Evolutionary conservation across 92 coral and sea anemone genomes (phyloP), one percentile per base, ranked within the genome.

Genomic region (Virgularia gustaviana): DNA sequence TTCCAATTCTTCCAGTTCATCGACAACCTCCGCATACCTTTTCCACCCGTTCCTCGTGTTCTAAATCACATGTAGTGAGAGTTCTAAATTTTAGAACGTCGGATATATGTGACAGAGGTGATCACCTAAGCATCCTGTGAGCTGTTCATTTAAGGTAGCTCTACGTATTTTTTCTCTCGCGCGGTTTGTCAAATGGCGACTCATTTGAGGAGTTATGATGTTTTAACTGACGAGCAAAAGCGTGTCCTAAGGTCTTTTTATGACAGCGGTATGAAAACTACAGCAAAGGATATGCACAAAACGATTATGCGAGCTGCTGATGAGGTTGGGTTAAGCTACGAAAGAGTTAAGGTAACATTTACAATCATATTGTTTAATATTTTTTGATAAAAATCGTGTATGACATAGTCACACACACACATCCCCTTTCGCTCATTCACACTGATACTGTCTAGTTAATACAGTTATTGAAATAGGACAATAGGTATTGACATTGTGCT

Each of bases 191-290:
- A 25, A 27, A 55, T 55, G 62, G 62, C 62, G 27, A 24, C 62
- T 43, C 51, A 43, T 0, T 43, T 20, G 1, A 55, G 62, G 31
- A 55, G 31, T 55, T 55, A 55, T 55, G 62, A 55, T 55, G 62
- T 25, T 22, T 25, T 55, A 18, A 55, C 27, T 7, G 34, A 55
- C 25, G 34, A 55, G 2, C 25, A 13, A 55, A 55, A 55, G 15
- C 10, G 9, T 25, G 51, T 43, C n/a, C 3, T 43, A 43, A 16
- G 51, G 51, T 43, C 19, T 13, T 55, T 55, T 55, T 55, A 55
- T 24, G 62, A 55, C 62, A 4, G 13, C 10, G 62, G 62, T 13
- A 55, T 55, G 62, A 55, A 55, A 4, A 12, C 62, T 8, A 55
- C 62, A 25, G 62, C 32, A 18, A 55, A 55, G 62, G 34, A 55